phyloP scores from a whole-genome alignment of 1,140 invertebrate genomes.

The Ctenoplectra terminalis region DNA sequence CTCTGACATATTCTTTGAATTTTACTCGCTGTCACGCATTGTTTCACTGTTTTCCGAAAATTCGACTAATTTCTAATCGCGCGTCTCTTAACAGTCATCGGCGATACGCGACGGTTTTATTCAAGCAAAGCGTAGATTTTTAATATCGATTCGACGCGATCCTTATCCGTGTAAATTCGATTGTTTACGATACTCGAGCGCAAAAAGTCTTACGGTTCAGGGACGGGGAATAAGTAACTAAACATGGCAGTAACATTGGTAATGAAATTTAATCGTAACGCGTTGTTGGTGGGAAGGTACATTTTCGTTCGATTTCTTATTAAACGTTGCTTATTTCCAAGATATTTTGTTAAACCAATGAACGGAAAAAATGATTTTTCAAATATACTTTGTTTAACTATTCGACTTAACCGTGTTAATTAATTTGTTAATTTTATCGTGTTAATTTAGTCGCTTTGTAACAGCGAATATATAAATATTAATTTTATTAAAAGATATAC shows the following conservation, averaged over 20 bases:
- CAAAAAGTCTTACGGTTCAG: neutral
- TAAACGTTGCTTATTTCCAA: neutral
- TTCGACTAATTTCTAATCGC: neutral
- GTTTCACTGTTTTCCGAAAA: conserved; percentile 13
- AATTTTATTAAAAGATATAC: neutral
- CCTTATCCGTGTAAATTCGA: neutral
- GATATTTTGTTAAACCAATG: neutral
- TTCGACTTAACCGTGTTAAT: too few relatives aligned
- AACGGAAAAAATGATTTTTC: neutral
- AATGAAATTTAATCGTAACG: conserved; percentile 32
- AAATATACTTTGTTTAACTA: neutral
- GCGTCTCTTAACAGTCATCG: neutral
- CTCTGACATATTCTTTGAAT: conserved; percentile 37
- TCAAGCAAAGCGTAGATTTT: neutral
- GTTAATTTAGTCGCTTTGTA: too few relatives aligned
- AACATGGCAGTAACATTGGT: conserved; percentile 32
- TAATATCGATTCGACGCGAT: neutral
- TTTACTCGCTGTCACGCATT: conserved; percentile 27
- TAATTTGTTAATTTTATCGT: too few relatives aligned
- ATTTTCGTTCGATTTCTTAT: neutral
- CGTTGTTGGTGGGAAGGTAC: neutral
- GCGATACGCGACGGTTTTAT: neutral
- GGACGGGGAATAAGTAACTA: neutral
- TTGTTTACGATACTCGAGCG: conserved; percentile 2
- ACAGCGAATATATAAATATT: too few relatives aligned